Evolutionary conservation across 2,113 vertebrate genomes (phyloP).

Genomic region (Thryonomys swinderianus): DNA sequence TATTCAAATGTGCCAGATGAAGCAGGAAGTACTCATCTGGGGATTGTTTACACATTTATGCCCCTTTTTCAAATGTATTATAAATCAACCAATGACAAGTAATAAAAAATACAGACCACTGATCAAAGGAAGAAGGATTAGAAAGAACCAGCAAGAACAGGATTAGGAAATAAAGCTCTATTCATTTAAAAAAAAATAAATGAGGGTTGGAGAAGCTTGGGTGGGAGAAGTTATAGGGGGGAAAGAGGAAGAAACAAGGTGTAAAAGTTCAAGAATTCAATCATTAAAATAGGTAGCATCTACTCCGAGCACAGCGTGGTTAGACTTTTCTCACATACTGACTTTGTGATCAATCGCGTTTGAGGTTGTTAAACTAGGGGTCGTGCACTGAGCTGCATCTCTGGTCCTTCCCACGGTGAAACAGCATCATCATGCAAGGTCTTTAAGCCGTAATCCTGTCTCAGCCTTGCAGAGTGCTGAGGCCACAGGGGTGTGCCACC

Average conservation of each 20-base stretch:
- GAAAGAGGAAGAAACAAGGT: background rate
- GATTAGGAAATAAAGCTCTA: background rate
- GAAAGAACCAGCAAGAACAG: background rate
- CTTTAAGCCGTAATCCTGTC: background rate
- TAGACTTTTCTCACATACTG: background rate
- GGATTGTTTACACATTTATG: background rate
- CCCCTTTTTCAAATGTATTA: conserved; percentile 29
- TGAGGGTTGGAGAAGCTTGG: background rate
- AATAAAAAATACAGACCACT: conserved; percentile 10
- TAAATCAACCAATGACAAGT: background rate
- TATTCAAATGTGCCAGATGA: background rate
- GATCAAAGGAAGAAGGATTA: conserved; percentile 3
- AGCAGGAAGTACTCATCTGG: background rate
- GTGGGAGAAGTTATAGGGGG: no score
- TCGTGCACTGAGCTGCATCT: background rate
- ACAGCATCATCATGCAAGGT: background rate
- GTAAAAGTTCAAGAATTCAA: background rate
- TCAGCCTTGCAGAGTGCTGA: background rate
- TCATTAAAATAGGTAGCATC: background rate
- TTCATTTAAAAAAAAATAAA: conserved; percentile 31
- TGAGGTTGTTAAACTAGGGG: background rate
- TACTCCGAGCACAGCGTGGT: background rate
- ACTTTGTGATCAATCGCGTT: background rate
- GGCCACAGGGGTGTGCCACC: background rate
- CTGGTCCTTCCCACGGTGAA: background rate